Evolutionary conservation across 2,888 invertebrate genomes (phyloP).

Genomic region (Eupeodes latifasciatus): DNA sequence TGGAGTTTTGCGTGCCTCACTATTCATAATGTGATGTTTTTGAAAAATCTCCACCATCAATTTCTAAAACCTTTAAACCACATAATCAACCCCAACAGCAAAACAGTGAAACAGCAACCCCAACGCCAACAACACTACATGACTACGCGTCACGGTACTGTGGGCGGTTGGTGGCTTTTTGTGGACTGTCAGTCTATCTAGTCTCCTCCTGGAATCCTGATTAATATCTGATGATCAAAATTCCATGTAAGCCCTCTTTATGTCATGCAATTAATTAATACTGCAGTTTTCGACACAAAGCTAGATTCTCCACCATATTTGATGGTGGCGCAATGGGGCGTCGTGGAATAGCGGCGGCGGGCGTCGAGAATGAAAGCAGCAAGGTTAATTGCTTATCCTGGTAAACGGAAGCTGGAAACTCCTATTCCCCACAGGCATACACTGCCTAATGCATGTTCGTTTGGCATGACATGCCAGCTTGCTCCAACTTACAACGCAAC

Average conservation of each 20-base stretch:
- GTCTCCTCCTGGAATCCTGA: not conserved
- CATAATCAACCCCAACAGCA: slow-evolving; percentile 5
- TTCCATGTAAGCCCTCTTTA: slow-evolving; percentile 19
- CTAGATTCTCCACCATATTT: not conserved
- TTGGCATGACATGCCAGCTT: slow-evolving; percentile 3
- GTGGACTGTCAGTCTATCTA: not conserved
- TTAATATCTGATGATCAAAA: slow-evolving; percentile 30
- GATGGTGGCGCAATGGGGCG: not conserved
- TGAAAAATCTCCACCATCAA: slow-evolving; percentile 8
- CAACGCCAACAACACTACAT: too few species aligned
- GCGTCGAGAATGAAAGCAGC: not conserved
- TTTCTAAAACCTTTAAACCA: slow-evolving; percentile 17
- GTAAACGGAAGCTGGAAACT: slow-evolving; percentile 6
- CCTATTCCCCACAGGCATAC: not conserved
- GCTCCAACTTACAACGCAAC: not conserved
- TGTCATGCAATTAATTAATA: slow-evolving; percentile 34
- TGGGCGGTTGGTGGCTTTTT: not conserved
- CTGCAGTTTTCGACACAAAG: slow-evolving; percentile 8
- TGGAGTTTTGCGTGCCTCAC: not conserved
- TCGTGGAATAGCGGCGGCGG: too few species aligned
- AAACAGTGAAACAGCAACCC: not conserved
- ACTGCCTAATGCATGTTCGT: not conserved
- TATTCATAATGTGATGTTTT: not conserved
- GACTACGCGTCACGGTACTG: too few species aligned
- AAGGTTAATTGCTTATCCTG: slow-evolving; percentile 27